Percentiles rank a stretch among this genome's conserved stretches.
These are phyloP conservation scores for Acheta domesticus DNA, from an alignment of 2,888 invertebrate species.

Conservation along the genomic window DNA sequence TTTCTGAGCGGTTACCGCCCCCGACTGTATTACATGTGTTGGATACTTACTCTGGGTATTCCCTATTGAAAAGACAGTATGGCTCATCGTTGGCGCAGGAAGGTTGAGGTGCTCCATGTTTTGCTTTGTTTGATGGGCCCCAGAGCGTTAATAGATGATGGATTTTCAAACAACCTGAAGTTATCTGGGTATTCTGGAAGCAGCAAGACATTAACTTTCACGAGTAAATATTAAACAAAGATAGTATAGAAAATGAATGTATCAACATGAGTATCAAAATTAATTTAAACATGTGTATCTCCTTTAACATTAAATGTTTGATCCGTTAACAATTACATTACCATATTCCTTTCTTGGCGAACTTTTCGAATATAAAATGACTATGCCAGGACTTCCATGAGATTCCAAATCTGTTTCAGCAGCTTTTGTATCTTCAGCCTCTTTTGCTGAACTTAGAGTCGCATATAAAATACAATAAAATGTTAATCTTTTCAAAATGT, in stretches of 20 bases:
- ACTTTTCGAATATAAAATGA: constrained; percentile 18
- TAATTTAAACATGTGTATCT: too few relatives aligned
- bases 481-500: background rate
- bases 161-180: constrained; percentile 18
- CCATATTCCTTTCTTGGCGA: background rate
- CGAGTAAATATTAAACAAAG: background rate
- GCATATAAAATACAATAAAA: background rate
- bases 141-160: background rate
- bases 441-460: background rate
- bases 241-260: background rate
- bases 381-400: constrained; percentile 21
- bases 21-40: background rate
- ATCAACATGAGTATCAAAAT: too few relatives aligned
- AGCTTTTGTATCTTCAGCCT: background rate
- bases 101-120: constrained; percentile 37
- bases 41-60: constrained; percentile 41
- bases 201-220: background rate
- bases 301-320: too few relatives aligned
- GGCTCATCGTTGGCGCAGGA: constrained; percentile 39
- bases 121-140: constrained; percentile 24
- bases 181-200: constrained; percentile 10
- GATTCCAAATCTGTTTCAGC: constrained; percentile 2
- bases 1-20: too few relatives aligned
- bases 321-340: background rate
- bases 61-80: constrained; percentile 41